A percentile compares a stretch with the other conserved stretches of the same genome.
These are phyloP conservation scores for Nomada fabriciana DNA, from an alignment of 2,888 invertebrate species.

Conservation along the genomic window DNA sequence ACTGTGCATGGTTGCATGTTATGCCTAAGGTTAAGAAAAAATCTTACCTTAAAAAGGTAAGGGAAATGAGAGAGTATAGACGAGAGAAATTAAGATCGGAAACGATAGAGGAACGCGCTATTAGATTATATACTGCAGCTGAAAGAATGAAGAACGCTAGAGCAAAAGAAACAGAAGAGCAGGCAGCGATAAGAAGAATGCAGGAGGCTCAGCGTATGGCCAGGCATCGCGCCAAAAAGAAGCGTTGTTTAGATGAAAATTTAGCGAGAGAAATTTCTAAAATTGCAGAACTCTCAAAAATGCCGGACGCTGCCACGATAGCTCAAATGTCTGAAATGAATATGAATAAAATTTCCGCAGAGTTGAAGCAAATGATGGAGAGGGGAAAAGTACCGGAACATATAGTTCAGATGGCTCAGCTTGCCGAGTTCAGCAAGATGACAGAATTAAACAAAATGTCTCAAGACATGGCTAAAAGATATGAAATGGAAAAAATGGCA, in stretches of 20 bases:
- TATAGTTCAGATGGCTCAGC: constrained; percentile 83
- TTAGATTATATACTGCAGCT: constrained; percentile 78
- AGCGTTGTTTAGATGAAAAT: constrained; percentile 82
- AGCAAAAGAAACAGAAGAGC: constrained; percentile 82
- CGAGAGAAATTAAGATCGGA: constrained; percentile 78
- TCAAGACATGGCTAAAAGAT: constrained; percentile 82
- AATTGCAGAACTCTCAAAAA: constrained; percentile 82
- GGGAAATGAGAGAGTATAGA: constrained; percentile 76
- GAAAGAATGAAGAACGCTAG: constrained; percentile 83
- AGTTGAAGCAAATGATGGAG: constrained; percentile 84
- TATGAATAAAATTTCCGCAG: constrained; percentile 84
- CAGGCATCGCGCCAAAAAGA: constrained; percentile 82
- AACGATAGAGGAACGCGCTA: constrained; percentile 80
- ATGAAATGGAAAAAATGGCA: constrained; percentile 83
- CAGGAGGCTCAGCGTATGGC: constrained; percentile 84
- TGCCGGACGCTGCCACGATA: constrained; percentile 81
- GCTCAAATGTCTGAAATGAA: constrained; percentile 83
- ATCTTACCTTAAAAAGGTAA: constrained; percentile 74
- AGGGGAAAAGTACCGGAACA: constrained; percentile 83
- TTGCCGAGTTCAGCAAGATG: constrained; percentile 83
- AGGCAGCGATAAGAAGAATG: constrained; percentile 81
- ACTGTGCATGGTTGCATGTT: constrained; percentile 57
- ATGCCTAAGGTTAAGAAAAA: constrained; percentile 69
- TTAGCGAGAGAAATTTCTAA: constrained; percentile 83
- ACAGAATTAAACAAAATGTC: constrained; percentile 82